Percentiles rank a stretch among this genome's conserved stretches.
Evolutionary conservation across 2,113 vertebrate genomes (phyloP).

Genomic region (Solea senegalensis): DNA sequence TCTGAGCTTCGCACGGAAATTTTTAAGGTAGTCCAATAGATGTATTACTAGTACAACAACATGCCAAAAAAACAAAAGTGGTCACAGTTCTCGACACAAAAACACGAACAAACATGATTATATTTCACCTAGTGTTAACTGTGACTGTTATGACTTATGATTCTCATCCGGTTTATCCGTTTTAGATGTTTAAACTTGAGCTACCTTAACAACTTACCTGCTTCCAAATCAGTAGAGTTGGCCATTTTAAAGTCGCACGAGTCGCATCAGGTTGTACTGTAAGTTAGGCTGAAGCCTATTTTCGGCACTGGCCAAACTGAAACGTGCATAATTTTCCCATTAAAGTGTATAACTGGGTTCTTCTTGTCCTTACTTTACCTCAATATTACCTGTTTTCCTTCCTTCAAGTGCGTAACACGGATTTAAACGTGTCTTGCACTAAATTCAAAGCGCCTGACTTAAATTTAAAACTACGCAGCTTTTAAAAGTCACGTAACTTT

Average conservation of each 20-base stretch:
- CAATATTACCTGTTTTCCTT: background rate
- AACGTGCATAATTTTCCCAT: background rate
- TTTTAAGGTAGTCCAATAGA: slow-evolving; percentile 70
- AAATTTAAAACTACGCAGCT: no score
- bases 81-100: background rate
- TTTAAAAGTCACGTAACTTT: no score
- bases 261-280: no score
- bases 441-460: no score
- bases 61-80: background rate
- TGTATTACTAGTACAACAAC: background rate
- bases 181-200: background rate
- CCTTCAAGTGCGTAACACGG: no score
- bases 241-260: background rate
- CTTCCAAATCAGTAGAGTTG: background rate
- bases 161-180: background rate
- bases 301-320: no score
- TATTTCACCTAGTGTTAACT: no score
- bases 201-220: background rate
- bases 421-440: no score
- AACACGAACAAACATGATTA: background rate
- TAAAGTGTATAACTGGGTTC: background rate
- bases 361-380: background rate
- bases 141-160: background rate
- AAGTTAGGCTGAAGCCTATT: no score
- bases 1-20: slow-evolving; percentile 52